Base-by-base conservation (phyloP, 2,888 invertebrate genomes). In the Rambutsinella grinnellia region DNA sequence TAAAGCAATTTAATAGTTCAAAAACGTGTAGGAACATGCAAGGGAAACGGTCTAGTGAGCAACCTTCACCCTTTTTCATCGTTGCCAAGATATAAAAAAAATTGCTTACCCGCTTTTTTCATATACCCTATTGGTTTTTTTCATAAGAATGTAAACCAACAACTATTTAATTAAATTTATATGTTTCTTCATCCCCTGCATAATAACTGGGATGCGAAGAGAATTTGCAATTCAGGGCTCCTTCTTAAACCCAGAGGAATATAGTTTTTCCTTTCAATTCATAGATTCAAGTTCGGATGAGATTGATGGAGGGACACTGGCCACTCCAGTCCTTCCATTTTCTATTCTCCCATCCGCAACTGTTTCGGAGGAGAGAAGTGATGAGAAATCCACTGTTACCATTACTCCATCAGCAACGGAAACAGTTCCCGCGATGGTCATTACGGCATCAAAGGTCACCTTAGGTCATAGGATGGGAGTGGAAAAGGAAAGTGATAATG, bases 101-200 rank as follows among this genome's bases (percentile, higher is more conserved):
- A n/a, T n/a, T n/a, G n/a, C n/a, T n/a, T n/a, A n/a, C n/a, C n/a
- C n/a, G n/a, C n/a, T n/a, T n/a, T n/a, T n/a, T n/a, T n/a, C n/a
- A n/a, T n/a, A n/a, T n/a, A n/a, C n/a, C n/a, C n/a, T n/a, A n/a
- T n/a, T n/a, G n/a, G n/a, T n/a, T n/a, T n/a, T n/a, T n/a, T n/a
- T n/a, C n/a, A n/a, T n/a, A n/a, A n/a, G n/a, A n/a, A n/a, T n/a
- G n/a, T n/a, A n/a, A n/a, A n/a, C n/a, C n/a, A n/a, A n/a, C n/a
- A n/a, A n/a, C 81, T 79, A 62, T 67, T 70, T 26, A 78, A 51
- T 71, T 62, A 61, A 13, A 76, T 77, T 27, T 78, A 80, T 70
- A 86, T 84, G 2, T 28, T 47, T 72, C 54, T 57, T 47, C 66
- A n/a, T n/a, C n/a, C n/a, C n/a, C n/a, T n/a, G n/a, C n/a, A n/a